Evolutionary conservation across 1,140 invertebrate genomes (phyloP).

Genomic region (Calycopis cecrops): DNA sequence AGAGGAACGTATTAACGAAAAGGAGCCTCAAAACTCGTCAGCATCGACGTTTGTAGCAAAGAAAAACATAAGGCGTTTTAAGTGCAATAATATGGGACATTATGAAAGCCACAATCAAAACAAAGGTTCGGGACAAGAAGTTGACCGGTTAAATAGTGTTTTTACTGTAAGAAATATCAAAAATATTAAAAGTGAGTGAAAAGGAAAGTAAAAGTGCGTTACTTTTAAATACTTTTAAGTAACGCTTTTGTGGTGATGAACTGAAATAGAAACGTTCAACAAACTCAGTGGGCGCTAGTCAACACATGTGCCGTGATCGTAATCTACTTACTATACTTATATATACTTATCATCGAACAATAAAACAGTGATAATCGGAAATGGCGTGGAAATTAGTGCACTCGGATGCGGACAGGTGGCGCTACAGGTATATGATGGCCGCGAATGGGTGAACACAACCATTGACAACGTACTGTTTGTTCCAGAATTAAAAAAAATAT

Average conservation of each 20-base stretch:
- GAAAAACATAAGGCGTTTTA: conserved; percentile 11
- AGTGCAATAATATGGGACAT: conserved; percentile 7
- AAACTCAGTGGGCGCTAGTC: background rate
- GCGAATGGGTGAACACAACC: too few relatives aligned
- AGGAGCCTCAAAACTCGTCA: too few relatives aligned
- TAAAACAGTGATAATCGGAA: too few relatives aligned
- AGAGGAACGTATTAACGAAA: too few relatives aligned
- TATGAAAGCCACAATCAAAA: background rate
- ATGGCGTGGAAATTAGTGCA: too few relatives aligned
- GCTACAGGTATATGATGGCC: too few relatives aligned
- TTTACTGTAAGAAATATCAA: conserved; percentile 3
- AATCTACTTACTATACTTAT: too few relatives aligned
- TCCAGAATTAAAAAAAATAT: too few relatives aligned
- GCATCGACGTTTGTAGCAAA: background rate
- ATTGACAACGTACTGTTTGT: too few relatives aligned
- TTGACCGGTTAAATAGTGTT: background rate
- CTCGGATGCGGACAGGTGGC: too few relatives aligned
- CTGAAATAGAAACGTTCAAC: background rate
- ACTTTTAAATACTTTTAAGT: background rate
- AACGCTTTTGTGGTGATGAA: background rate
- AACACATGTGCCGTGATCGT: conserved; percentile 16
- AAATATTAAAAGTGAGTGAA: conserved; percentile 6
- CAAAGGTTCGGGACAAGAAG: background rate
- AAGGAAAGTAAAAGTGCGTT: background rate
- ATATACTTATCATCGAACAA: too few relatives aligned